Evolutionary conservation across 2,797 vertebrate genomes (phyloP).

Genomic region (Echiichthys vipera): DNA sequence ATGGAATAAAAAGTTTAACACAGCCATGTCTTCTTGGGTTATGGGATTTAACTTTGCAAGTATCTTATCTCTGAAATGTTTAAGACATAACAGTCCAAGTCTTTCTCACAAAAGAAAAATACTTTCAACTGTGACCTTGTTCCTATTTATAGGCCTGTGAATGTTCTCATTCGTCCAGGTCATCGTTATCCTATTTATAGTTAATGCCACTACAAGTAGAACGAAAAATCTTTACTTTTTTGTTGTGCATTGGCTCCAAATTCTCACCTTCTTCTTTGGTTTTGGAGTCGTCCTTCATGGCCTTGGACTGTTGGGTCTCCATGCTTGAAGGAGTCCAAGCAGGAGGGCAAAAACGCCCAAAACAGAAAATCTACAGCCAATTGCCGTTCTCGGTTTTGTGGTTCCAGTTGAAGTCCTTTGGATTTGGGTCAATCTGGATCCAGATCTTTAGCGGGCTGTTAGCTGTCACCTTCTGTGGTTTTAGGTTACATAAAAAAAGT

Average conservation of each 20-base stretch:
- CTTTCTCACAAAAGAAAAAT: not conserved
- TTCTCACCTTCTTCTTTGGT: slow-evolving; percentile 62
- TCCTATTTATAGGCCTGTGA: too few relatives aligned
- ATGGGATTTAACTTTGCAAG: not conserved
- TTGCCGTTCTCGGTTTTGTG: slow-evolving; percentile 3
- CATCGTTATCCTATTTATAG: too few relatives aligned
- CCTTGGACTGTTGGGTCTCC: slow-evolving; percentile 45
- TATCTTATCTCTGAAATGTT: not conserved
- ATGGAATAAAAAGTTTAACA: slow-evolving; percentile 9
- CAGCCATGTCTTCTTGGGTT: not conserved
- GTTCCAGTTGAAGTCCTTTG: slow-evolving; percentile 27
- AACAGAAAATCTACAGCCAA: slow-evolving; percentile 19
- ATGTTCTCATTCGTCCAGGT: too few relatives aligned
- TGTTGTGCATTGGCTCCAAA: not conserved
- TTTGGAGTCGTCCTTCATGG: slow-evolving; percentile 41
- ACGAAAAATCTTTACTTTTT: not conserved
- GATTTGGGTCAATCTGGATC: slow-evolving; percentile 42
- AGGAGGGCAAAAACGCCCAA: not conserved
- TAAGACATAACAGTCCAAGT: not conserved
- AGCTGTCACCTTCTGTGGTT: slow-evolving; percentile 33
- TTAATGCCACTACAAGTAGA: not conserved
- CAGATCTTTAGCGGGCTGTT: slow-evolving; percentile 4
- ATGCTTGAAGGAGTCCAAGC: slow-evolving; percentile 41
- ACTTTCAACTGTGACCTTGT: not conserved
- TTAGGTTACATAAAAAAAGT: slow-evolving; percentile 55